Percentiles rank a stretch among this genome's conserved stretches.
Evolutionary conservation across 1,140 invertebrate genomes (phyloP).

Genomic region (Tyrophagus putrescentiae): DNA sequence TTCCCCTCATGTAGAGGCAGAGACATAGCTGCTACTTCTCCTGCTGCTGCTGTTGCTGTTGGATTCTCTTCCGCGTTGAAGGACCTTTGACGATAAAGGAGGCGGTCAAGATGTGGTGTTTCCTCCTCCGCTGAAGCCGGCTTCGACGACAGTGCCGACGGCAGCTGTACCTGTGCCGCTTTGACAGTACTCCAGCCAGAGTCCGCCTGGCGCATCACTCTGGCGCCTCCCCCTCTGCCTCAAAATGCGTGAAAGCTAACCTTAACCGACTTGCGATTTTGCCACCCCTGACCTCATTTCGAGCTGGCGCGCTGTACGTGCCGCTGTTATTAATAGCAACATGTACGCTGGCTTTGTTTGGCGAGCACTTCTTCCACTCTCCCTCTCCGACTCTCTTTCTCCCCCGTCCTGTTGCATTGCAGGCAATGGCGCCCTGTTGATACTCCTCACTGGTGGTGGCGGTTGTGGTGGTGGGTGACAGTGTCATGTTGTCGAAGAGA

Average conservation of each 20-base stretch:
- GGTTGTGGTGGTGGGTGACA: slow-evolving; percentile 10
- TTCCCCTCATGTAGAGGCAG: too few species aligned
- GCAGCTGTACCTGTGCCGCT: too few species aligned
- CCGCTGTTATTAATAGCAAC: slow-evolving; percentile 10
- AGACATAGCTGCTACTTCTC: too few species aligned
- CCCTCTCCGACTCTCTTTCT: neutral
- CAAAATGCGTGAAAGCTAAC: neutral
- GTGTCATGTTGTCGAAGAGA: neutral
- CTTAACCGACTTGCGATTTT: slow-evolving; percentile 19
- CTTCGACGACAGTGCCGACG: too few species aligned
- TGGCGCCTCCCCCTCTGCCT: neutral
- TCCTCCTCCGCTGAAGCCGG: neutral
- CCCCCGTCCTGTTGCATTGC: neutral
- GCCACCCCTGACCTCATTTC: slow-evolving; percentile 15
- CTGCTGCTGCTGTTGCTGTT: too few species aligned
- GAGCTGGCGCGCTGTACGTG: neutral
- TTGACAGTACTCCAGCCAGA: too few species aligned
- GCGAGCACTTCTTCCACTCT: neutral
- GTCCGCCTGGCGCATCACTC: neutral
- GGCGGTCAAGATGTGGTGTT: slow-evolving; percentile 1
- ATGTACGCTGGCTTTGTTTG: neutral
- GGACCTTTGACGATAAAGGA: slow-evolving; percentile 11
- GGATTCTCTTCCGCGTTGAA: slow-evolving; percentile 17
- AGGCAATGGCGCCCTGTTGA: slow-evolving; percentile 8
- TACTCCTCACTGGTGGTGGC: neutral